These are phyloP conservation scores for Acanthopagrus latus DNA, from an alignment of 2,797 vertebrate species.

Conservation along the genomic window DNA sequence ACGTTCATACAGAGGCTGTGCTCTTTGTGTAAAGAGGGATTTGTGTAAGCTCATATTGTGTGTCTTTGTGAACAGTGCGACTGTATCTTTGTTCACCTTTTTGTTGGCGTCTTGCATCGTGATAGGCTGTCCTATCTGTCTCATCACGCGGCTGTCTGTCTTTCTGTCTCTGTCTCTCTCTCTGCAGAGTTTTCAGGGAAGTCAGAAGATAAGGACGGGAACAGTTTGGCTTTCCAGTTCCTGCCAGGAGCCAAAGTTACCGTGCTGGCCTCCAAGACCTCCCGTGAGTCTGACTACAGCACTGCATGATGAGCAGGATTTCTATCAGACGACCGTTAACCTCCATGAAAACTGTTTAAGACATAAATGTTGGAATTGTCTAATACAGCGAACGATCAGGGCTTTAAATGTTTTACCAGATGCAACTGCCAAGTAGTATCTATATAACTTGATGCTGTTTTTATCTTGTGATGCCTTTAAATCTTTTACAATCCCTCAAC, in stretches of 20 bases:
- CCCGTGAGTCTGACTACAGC: slow-evolving; percentile 88
- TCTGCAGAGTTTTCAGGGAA: slow-evolving; percentile 88
- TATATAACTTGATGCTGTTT: neutral
- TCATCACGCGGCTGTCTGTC: slow-evolving; percentile 49
- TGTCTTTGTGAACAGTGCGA: slow-evolving; percentile 57
- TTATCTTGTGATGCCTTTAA: neutral
- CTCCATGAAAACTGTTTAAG: neutral
- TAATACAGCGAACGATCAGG: too few species aligned
- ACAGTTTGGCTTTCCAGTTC: slow-evolving; percentile 91
- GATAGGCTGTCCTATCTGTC: slow-evolving; percentile 67
- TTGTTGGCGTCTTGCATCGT: slow-evolving; percentile 73
- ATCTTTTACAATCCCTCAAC: neutral
- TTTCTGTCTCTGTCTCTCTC: slow-evolving; percentile 23
- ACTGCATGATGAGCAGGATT: neutral
- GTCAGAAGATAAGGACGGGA: slow-evolving; percentile 90
- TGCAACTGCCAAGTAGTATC: neutral
- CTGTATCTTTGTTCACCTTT: slow-evolving; percentile 70
- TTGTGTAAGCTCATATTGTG: slow-evolving; percentile 39
- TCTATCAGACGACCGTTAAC: neutral
- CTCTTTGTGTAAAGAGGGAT: slow-evolving; percentile 32
- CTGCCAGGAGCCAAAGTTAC: slow-evolving; percentile 91
- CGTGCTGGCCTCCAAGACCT: slow-evolving; percentile 94
- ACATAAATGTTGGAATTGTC: too few species aligned
- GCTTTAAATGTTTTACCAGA: neutral
- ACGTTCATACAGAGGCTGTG: slow-evolving; percentile 6